Evolutionary conservation across 1,140 invertebrate species (phyloP).

Genomic region (Drosophila bocki): DNA sequence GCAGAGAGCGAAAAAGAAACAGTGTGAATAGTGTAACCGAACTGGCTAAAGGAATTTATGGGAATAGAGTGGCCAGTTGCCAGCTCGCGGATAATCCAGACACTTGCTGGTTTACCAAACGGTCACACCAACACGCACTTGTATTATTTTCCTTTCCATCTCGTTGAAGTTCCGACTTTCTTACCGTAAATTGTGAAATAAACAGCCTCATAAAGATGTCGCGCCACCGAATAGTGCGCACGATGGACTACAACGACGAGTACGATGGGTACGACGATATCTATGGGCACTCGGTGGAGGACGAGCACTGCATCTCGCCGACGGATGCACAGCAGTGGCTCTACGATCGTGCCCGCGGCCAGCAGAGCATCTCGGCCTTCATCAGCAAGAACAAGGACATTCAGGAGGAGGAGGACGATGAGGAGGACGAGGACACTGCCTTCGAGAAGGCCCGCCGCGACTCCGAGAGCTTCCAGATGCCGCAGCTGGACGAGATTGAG

Average conservation of each 20-base stretch:
- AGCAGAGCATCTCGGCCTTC: conserved; percentile 90
- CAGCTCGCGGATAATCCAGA: fast-evolving
- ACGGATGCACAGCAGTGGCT: conserved; percentile 94
- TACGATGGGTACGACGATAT: conserved; percentile 96
- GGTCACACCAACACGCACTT: conserved; percentile 24
- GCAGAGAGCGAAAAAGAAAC: conserved; percentile 38
- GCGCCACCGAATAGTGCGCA: conserved; percentile 91
- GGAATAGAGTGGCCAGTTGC: neutral
- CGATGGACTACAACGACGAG: conserved; percentile 92
- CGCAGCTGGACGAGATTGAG: conserved; percentile 88
- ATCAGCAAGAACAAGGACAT: conserved; percentile 90
- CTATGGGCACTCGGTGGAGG: conserved; percentile 96
- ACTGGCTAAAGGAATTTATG: conserved; percentile 3
- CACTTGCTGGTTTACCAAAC: neutral
- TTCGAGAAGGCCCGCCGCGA: conserved; percentile 71
- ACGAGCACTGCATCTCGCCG: conserved; percentile 91
- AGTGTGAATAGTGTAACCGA: conserved; percentile 20
- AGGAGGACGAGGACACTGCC: conserved; percentile 78
- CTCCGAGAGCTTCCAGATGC: conserved; percentile 85
- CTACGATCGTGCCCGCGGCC: conserved; percentile 90
- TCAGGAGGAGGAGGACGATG: conserved; percentile 89
- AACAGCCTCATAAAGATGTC: conserved; percentile 87
- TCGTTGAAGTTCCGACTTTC: conserved; percentile 45
- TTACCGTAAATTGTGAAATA: conserved; percentile 66
- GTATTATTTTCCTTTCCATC: conserved; percentile 37